Evolutionary conservation across 2,797 vertebrate species (phyloP).

Genomic region (Periophthalmus magnuspinnatus): DNA sequence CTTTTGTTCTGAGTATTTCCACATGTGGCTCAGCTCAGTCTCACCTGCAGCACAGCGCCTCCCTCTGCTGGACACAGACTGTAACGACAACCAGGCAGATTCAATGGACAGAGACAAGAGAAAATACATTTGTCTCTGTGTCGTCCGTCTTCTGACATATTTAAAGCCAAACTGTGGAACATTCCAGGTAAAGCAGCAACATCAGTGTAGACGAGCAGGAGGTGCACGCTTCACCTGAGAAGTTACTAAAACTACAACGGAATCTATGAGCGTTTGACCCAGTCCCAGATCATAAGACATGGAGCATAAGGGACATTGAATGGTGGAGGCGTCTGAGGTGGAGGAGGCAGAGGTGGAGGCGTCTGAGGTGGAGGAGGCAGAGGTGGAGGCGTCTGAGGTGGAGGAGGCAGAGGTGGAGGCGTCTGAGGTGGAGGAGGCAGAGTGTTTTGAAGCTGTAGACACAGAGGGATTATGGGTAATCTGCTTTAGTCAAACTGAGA

Average conservation of each 20-base stretch:
- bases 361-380: constrained; percentile 18
- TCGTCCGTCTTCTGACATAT: background rate
- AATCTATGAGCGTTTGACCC: background rate
- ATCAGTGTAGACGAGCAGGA: too few relatives aligned
- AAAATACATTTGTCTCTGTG: too few relatives aligned
- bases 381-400: constrained; percentile 38
- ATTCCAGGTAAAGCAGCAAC: too few relatives aligned
- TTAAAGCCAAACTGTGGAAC: too few relatives aligned
- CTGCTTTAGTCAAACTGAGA: constrained; percentile 5
- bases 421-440: too few relatives aligned
- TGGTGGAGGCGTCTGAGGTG: background rate
- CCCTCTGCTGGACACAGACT: constrained; percentile 56
- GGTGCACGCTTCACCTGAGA: too few relatives aligned
- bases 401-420: constrained; percentile 20
- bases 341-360: constrained; percentile 16
- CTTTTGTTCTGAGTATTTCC: constrained; percentile 64
- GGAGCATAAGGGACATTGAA: background rate
- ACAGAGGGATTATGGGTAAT: constrained; percentile 15
- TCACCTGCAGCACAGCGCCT: constrained; percentile 17
- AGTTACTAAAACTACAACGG: too few relatives aligned
- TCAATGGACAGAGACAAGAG: too few relatives aligned
- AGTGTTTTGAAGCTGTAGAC: too few relatives aligned
- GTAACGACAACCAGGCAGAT: constrained; percentile 26
- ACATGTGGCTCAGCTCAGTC: constrained; percentile 47
- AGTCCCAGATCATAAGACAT: background rate